Evolutionary conservation across 2,888 invertebrate species (phyloP).

Genomic region (Patella pellucida): DNA sequence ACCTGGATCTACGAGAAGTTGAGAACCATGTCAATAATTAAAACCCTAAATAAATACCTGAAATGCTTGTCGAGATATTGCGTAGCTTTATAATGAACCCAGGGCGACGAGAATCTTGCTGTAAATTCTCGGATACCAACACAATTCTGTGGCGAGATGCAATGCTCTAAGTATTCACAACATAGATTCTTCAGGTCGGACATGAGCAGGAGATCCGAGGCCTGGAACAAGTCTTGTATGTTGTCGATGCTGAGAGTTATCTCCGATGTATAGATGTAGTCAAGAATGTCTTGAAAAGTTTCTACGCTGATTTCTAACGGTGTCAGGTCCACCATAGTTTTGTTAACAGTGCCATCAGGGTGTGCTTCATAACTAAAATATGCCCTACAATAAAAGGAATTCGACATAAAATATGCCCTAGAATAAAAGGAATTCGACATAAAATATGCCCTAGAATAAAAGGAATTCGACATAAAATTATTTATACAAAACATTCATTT

Average conservation of each 20-base stretch:
- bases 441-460: conserved; percentile 34
- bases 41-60: conserved; percentile 44
- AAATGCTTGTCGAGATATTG: conserved; percentile 71
- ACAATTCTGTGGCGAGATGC: conserved; percentile 77
- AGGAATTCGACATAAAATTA: too few relatives aligned
- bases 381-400: conserved; percentile 26
- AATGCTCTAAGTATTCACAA: conserved; percentile 61
- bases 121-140: conserved; percentile 91
- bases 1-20: too few relatives aligned
- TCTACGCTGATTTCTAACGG: conserved; percentile 41
- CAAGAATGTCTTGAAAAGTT: conserved; percentile 53
- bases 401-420: conserved; percentile 27
- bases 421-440: conserved; percentile 10
- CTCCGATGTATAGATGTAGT: conserved; percentile 62
- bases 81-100: conserved; percentile 52
- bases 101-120: conserved; percentile 73
- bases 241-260: conserved; percentile 54
- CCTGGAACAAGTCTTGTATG: conserved; percentile 59
- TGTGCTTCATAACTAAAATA: conserved; percentile 36
- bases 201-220: conserved; percentile 60
- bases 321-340: conserved; percentile 33
- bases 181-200: conserved; percentile 56
- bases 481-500: too few relatives aligned
- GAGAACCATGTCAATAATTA: too few relatives aligned
- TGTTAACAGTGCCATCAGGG: conserved; percentile 8